A percentile compares a stretch with the other conserved stretches of the same genome.
Evolutionary conservation across 2,797 vertebrate genomes (phyloP).

Genomic region (Intellagama lesueurii): DNA sequence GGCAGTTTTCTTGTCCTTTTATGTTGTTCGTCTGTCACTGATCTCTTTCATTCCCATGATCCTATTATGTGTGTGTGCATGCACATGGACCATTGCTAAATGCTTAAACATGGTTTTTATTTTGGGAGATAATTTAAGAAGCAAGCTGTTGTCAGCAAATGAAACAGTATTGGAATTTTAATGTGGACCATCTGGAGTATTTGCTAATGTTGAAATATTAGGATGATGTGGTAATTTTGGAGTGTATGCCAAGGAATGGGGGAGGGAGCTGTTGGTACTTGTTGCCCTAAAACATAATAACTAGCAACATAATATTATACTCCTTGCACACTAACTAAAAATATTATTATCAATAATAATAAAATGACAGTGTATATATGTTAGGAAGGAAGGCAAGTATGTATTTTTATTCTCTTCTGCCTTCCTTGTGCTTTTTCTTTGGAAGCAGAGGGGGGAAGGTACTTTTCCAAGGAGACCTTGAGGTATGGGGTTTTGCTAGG

Average conservation of each 20-base stretch:
- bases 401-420: background rate
- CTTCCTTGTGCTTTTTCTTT: constrained; percentile 4
- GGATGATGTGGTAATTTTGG: constrained; percentile 59
- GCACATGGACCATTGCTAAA: constrained; percentile 18
- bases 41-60: background rate
- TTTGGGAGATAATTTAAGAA: constrained; percentile 47
- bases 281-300: constrained; percentile 30
- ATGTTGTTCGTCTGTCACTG: background rate
- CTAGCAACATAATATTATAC: constrained; percentile 10
- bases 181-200: constrained; percentile 73
- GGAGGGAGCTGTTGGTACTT: constrained; percentile 16
- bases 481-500: constrained; percentile 71
- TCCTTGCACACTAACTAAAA: constrained; percentile 7
- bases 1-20: background rate
- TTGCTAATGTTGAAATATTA: constrained; percentile 62
- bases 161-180: constrained; percentile 69
- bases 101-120: constrained; percentile 51
- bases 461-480: constrained; percentile 69
- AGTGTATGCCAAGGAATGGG: constrained; percentile 24
- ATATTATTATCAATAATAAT: background rate
- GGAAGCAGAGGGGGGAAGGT: constrained; percentile 40
- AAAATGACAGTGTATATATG: background rate
- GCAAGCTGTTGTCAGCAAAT: constrained; percentile 53
- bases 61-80: too few species aligned
- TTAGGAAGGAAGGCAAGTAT: background rate